Evolutionary conservation across 2,113 vertebrate genomes (phyloP), one percentile per base, ranked within the genome.

Genomic region (Brachirus orientalis): DNA sequence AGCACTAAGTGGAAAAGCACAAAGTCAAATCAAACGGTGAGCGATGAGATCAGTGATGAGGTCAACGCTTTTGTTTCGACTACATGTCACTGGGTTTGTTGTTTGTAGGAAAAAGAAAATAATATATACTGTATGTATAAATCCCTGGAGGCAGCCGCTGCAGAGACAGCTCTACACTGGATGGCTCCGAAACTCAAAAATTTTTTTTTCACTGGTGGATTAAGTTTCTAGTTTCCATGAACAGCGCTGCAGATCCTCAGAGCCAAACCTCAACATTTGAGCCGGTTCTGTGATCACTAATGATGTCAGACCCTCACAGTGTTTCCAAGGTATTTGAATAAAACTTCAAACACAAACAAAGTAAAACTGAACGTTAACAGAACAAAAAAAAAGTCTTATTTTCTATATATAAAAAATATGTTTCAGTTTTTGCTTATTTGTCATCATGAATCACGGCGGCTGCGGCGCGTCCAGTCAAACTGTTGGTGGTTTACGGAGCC

Each of bases 11-110:
- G 75, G 71, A 70, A 71, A 79, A 69, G 70, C 37, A n/a, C 28
- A 58, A 71, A 80, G 70, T 84, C 70, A 72, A 73, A 83, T 82
- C 70, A 75, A 78, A 53, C 63, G 38, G 57, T 44, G 66, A 65
- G 65, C 75, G 55, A 86, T 86, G 83, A 87, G 82, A 72, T 91
- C 85, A 88, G 48, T 33, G 38, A 71, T 90, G 85, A 86, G 52
- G 79, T 89, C 89, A 82, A 8, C 67, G 19, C 77, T 54, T 83
- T 84, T 70, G 75, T 78, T 78, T 76, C 46, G 50, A 61, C 41
- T 46, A 62, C 16, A 69, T 46, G 69, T 80, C 59, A 7, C 59
- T 38, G 75, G 45, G 65, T 80, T 78, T 74, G 80, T 80, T 86
- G 85, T 84, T 75, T 58, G 69, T 65, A 63, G 51, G 63, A 50